Evolutionary conservation across 2,888 invertebrate genomes (phyloP).

Genomic region (Lepidocyrtinus sp.): DNA sequence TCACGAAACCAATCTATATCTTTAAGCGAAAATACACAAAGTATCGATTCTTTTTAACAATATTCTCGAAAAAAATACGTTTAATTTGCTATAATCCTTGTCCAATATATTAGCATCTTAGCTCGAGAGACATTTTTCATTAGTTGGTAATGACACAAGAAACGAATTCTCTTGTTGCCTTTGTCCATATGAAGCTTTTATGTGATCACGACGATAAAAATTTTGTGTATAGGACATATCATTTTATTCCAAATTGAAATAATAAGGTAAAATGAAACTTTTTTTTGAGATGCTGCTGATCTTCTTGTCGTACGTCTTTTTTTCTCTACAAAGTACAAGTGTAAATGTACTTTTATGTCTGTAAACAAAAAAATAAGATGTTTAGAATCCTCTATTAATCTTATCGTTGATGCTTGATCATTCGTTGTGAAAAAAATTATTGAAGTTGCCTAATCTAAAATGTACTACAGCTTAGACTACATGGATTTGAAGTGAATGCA

Average conservation of each 20-base stretch:
- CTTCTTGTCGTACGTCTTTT: conserved; percentile 7
- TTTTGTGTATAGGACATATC: background rate
- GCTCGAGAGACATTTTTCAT: background rate
- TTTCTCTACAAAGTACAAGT: conserved; percentile 15
- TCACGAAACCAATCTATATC: background rate
- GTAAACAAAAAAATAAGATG: conserved; percentile 23
- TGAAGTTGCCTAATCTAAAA: background rate
- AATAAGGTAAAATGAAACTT: conserved; percentile 21
- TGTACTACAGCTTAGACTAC: background rate
- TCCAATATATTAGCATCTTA: background rate
- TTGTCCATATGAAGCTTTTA: conserved; percentile 1
- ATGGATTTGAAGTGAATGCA: background rate
- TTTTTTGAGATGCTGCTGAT: conserved; percentile 5
- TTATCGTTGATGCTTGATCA: conserved; percentile 16
- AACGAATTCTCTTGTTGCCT: background rate
- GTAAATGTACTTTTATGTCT: conserved; percentile 39
- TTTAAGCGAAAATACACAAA: conserved; percentile 2
- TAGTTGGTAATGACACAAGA: background rate
- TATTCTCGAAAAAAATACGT: background rate
- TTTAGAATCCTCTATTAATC: conserved; percentile 42
- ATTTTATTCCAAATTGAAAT: background rate
- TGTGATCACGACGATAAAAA: conserved; percentile 16
- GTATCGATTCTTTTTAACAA: background rate
- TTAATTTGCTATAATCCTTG: background rate
- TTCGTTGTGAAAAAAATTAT: conserved; percentile 1